A percentile compares a stretch with the other conserved stretches of the same genome.
Evolutionary conservation across 2,888 invertebrate genomes (phyloP).

Genomic region (Bimastos eiseni): DNA sequence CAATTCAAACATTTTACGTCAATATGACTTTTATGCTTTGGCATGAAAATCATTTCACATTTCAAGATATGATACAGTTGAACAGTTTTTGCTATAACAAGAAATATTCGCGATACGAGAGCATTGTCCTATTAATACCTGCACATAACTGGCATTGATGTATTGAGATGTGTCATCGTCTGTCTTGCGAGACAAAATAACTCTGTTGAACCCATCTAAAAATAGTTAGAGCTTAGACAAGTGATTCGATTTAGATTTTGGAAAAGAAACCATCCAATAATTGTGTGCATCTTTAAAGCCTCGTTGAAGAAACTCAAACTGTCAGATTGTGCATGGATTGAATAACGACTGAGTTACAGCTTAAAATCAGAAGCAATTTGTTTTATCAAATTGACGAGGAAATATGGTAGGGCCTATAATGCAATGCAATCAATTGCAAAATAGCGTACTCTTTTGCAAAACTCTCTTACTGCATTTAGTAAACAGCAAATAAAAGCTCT

Average conservation of each 20-base stretch:
- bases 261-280: neutral
- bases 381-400: neutral
- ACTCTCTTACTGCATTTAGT: too few relatives aligned
- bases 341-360: neutral
- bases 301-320: neutral
- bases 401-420: neutral
- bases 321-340: neutral
- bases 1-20: neutral
- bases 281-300: neutral
- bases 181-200: neutral
- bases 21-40: neutral
- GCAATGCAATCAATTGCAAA: neutral
- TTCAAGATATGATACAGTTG: neutral
- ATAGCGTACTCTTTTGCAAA: neutral
- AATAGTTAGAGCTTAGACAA: neutral
- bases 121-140: neutral
- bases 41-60: neutral
- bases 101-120: neutral
- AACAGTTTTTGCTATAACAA: neutral
- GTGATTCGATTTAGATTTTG: neutral
- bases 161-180: slow-evolving; percentile 18
- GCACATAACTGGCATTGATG: slow-evolving; percentile 19
- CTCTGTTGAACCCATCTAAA: neutral
- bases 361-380: neutral
- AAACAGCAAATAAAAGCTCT: too few relatives aligned